Base-by-base conservation (phyloP, 2,888 invertebrate species). In the Fragum whitleyi region DNA sequence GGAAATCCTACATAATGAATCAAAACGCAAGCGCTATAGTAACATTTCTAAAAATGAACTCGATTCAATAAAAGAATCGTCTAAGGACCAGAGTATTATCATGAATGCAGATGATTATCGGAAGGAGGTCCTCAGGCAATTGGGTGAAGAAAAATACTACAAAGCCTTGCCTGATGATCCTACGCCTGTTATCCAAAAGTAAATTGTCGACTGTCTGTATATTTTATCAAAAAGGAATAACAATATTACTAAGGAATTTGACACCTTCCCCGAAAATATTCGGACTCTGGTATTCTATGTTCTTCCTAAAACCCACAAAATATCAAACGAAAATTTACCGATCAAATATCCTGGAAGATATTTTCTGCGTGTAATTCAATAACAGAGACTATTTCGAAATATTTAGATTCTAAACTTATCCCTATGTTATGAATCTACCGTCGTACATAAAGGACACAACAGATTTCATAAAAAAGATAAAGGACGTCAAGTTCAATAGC, bases 241-340 rank as follows among this genome's bases (percentile, higher is more conserved):
- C 5, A 5, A 5, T 59, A 14, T 62, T 1, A 28, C 19, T 1
- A 7, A 73, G 0, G 51, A 61, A 51, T 73, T 73, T n/a, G n/a
- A n/a, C n/a, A n/a, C n/a, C n/a, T n/a, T n/a, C n/a, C n/a, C n/a
- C n/a, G n/a, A n/a, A n/a, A n/a, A n/a, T n/a, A n/a, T n/a, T n/a
- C n/a, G n/a, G n/a, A n/a, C n/a, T n/a, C n/a, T n/a, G n/a, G n/a
- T n/a, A n/a, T n/a, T n/a, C n/a, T n/a, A n/a, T n/a, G n/a, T n/a
- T n/a, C n/a, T n/a, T n/a, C n/a, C n/a, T 47, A 62, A 73, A n/a
- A 61, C 21, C 7, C 75, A 68, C 28, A 69, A 75, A 67, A 7
- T 9, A 14, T 11, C 14, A 1, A 19, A 53, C 23, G 9, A 65
- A 0, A 39, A 21, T 16, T 36, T 74, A 14, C 74, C 67, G 0